Evolutionary conservation across 2,113 vertebrate genomes (phyloP), one percentile per base, ranked within the genome.

Genomic region (Pangasianodon gigas): DNA sequence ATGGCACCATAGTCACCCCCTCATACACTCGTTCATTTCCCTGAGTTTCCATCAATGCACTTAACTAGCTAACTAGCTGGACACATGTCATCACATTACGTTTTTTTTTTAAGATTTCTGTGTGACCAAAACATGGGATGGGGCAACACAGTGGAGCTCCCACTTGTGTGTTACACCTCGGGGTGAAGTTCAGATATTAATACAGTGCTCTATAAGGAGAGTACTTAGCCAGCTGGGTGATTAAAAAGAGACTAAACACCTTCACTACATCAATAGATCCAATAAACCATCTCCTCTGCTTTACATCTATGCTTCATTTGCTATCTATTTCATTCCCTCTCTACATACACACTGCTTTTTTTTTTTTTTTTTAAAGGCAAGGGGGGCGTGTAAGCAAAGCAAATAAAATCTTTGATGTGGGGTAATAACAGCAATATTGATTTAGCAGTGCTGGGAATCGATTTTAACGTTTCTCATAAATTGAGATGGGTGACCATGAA

Each of bases 401-500:
- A 74, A 89, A 89, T 79, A 65, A 89, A 84, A 85, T 54, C 71
- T 77, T 37, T 60, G 71, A 89, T 51, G 21, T 14, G 46, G 8
- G n/a, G 74, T 80, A 79, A 89, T 81, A 80, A 81, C 84, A 41
- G 29, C 1, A 0, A n/a, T 79, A 89, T 89, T 81, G 84, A 89
- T 81, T 26, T 29, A 54, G 46, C 44, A 8, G 7, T 6, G 89
- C 84, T 19, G 84, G 32, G 84, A 67, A 80, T 86, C 13, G 46
- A 89, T 89, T 86, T 51, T 37, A 86, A 56, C 13, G 58, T 51
- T 11, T 46, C 82, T 89, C 71, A 65, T 58, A 89, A 85, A 89
- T 65, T 37, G 56, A 85, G 83, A 89, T 9, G 29, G 80, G 54
- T 46, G 37, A 46, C 62, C 26, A 46, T 74, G 88, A 56, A 84